These are phyloP conservation scores for Astyanax mexicanus DNA, from an alignment of 2,797 vertebrate genomes.

Conservation along the genomic window DNA sequence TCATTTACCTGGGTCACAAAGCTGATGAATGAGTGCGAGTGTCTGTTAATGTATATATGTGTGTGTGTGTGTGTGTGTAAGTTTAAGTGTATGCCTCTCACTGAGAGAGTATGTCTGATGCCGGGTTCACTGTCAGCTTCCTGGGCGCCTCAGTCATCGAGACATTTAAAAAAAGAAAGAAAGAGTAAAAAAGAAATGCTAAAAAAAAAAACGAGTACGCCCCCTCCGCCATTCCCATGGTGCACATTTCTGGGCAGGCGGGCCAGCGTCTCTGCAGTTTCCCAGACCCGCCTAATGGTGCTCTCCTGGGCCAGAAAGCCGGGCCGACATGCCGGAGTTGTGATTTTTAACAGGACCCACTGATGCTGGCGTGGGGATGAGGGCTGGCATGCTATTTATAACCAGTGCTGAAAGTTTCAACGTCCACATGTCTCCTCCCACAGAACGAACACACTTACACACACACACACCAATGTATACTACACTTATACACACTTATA, in stretches of 20 bases:
- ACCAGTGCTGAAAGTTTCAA: constrained; percentile 70
- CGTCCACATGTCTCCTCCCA: constrained; percentile 67
- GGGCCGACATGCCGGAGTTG: constrained; percentile 74
- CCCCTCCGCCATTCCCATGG: constrained; percentile 77
- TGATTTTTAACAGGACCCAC: constrained; percentile 80
- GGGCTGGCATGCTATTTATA: constrained; percentile 74
- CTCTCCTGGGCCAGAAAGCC: constrained; percentile 75
- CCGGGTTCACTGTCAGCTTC: constrained; percentile 63
- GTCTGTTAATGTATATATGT: constrained; percentile 63
- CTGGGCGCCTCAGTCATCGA: constrained; percentile 63
- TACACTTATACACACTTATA: no score
- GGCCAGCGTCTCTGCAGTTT: constrained; percentile 74
- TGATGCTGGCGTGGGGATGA: constrained; percentile 62
- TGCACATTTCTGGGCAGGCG: constrained; percentile 77
- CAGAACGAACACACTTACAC: background rate
- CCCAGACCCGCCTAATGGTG: constrained; percentile 82
- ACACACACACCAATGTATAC: background rate
- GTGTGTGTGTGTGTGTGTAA: constrained; percentile 65
- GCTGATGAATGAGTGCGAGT: background rate
- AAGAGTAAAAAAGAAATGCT: constrained; percentile 29
- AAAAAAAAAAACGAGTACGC: constrained; percentile 64
- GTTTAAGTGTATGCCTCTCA: constrained; percentile 61
- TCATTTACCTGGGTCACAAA: constrained; percentile 1
- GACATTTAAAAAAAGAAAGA: constrained; percentile 51
- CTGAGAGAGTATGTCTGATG: constrained; percentile 70